phyloP scores from a whole-genome alignment of 2,888 invertebrate species.

The Deilephila elpenor region DNA sequence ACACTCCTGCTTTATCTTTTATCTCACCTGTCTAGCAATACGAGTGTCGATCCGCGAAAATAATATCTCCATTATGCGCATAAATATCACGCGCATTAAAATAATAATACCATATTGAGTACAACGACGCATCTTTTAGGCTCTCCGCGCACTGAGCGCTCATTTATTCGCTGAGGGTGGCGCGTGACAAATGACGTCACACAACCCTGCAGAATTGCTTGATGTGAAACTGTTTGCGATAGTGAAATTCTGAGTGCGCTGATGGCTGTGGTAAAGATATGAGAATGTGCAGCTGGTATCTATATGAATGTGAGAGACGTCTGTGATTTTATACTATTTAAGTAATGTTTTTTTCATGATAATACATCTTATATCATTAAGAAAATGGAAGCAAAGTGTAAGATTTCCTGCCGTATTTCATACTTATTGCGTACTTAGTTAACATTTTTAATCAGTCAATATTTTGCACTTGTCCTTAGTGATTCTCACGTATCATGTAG shows the following conservation, averaged over 20 bases:
- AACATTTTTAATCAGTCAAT: too few relatives aligned
- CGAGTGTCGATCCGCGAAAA: slow-evolving; percentile 8
- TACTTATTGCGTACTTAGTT: too few relatives aligned
- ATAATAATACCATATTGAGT: slow-evolving; percentile 26
- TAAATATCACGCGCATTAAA: slow-evolving; percentile 19
- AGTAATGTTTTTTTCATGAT: too few relatives aligned
- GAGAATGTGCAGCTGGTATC: background rate
- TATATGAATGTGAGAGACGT: too few relatives aligned
- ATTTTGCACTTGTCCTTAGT: too few relatives aligned
- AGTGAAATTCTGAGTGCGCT: background rate
- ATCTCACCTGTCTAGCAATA: background rate
- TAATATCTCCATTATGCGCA: slow-evolving; percentile 24
- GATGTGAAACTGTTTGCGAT: slow-evolving; percentile 26
- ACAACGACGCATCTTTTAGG: slow-evolving; percentile 33
- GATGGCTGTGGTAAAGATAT: background rate
- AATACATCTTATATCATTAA: too few relatives aligned
- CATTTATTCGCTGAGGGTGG: slow-evolving; percentile 55
- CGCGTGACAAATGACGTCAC: slow-evolving; percentile 65
- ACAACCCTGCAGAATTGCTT: slow-evolving; percentile 28
- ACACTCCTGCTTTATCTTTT: background rate
- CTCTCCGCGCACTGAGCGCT: slow-evolving; percentile 38
- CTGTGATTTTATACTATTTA: too few relatives aligned
- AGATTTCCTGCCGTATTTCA: too few relatives aligned
- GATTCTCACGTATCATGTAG: too few relatives aligned
- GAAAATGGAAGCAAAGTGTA: too few relatives aligned